Conservation (phyloP, 2,113 vertebrate species). For the Rana temporaria region DNA sequence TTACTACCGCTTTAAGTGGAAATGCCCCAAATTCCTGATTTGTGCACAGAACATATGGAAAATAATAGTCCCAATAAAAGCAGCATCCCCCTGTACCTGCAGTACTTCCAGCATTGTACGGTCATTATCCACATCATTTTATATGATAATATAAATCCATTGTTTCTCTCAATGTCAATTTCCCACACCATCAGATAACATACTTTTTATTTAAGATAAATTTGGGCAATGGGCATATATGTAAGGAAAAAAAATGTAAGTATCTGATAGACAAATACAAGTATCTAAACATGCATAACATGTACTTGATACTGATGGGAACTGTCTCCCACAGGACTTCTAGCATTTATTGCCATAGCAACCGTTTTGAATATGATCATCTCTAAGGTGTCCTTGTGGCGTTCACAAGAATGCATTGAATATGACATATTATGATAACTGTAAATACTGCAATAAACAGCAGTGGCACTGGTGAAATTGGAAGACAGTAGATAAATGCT, state of each 20-base stretch:
- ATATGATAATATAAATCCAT: no score
- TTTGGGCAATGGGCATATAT: no score
- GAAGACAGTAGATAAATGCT: background rate
- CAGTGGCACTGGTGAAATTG: slow-evolving; percentile 14
- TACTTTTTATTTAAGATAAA: no score
- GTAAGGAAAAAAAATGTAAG: background rate
- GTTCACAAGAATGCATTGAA: slow-evolving; percentile 33
- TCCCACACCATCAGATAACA: no score
- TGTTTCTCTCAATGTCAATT: no score
- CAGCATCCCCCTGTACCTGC: no score
- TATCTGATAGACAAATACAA: slow-evolving; percentile 26
- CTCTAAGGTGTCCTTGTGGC: slow-evolving; percentile 25
- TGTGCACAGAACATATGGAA: no score
- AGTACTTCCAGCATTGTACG: no score
- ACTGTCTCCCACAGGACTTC: slow-evolving; percentile 42
- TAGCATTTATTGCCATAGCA: slow-evolving; percentile 38
- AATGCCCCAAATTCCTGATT: no score
- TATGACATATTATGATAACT: slow-evolving; percentile 42
- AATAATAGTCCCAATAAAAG: no score
- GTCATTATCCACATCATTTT: no score
- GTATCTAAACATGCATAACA: slow-evolving; percentile 44
- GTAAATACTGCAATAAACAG: slow-evolving; percentile 40
- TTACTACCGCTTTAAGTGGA: no score
- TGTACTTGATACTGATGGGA: slow-evolving; percentile 46
- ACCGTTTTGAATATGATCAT: slow-evolving; percentile 49